A percentile compares a stretch with the other conserved stretches of the same genome.
Evolutionary conservation across 2,888 invertebrate genomes (phyloP).

Genomic region (Physocephala rufipes): DNA sequence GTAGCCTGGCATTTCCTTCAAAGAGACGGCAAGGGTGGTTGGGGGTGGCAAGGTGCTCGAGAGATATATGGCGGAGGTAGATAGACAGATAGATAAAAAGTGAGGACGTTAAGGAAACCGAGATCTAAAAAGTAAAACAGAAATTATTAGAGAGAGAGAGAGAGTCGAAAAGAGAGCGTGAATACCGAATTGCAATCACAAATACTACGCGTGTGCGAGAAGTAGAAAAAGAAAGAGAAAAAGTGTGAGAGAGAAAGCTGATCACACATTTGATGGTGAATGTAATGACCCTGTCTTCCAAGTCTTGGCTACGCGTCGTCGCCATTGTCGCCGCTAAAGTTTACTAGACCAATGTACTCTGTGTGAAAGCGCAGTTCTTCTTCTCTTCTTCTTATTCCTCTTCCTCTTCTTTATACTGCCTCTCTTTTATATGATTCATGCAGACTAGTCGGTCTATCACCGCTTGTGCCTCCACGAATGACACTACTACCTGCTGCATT

Average conservation of each 20-base stretch:
- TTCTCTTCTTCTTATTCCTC: neutral
- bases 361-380: constrained; percentile 9
- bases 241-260: neutral
- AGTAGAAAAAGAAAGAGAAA: neutral
- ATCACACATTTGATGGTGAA: constrained; percentile 10
- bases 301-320: constrained; percentile 14
- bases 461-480: constrained; percentile 13
- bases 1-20: too few relatives aligned
- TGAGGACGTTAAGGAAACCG: neutral
- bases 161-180: constrained; percentile 22
- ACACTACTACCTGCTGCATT: constrained; percentile 2
- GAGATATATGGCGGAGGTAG: neutral
- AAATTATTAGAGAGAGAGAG: constrained; percentile 24
- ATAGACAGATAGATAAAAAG: neutral
- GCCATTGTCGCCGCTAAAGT: constrained; percentile 46
- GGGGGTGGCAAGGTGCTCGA: too few relatives aligned
- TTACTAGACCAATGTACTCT: constrained; percentile 60
- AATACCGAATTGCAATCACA: neutral
- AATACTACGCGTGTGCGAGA: constrained; percentile 17
- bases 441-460: constrained; percentile 41
- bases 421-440: constrained; percentile 26
- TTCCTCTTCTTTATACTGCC: neutral
- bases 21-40: too few relatives aligned
- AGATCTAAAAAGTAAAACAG: neutral
- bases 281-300: constrained; percentile 30